Evolutionary conservation across 1,140 invertebrate species (phyloP).

Genomic region (Leptopilina boulardi): DNA sequence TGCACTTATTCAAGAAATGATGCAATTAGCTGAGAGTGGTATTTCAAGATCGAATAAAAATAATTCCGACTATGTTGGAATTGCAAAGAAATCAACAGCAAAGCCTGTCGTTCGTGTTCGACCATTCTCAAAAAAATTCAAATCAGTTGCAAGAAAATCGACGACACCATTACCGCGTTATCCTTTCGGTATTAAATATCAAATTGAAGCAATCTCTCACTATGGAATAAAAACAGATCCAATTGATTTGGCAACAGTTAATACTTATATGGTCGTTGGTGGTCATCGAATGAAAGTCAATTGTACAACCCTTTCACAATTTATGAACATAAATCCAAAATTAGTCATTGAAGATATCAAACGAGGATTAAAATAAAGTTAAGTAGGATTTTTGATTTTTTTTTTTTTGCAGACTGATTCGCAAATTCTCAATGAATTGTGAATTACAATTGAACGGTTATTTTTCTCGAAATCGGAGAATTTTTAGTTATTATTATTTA

Average conservation of each 20-base stretch:
- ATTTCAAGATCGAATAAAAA: background rate
- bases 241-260: constrained; percentile 60
- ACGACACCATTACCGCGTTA: constrained; percentile 65
- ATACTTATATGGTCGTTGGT: constrained; percentile 66
- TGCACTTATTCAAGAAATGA: constrained; percentile 40
- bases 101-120: constrained; percentile 45
- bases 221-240: constrained; percentile 59
- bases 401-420: background rate
- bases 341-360: constrained; percentile 57
- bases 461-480: no score
- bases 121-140: constrained; percentile 47
- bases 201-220: constrained; percentile 53
- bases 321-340: constrained; percentile 68
- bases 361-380: constrained; percentile 31
- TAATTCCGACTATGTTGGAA: constrained; percentile 33
- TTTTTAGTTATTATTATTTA: background rate
- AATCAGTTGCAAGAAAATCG: constrained; percentile 70
- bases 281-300: constrained; percentile 66
- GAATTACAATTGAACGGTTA: no score
- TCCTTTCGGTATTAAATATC: constrained; percentile 47
- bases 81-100: constrained; percentile 71
- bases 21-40: constrained; percentile 40
- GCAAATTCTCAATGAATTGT: background rate
- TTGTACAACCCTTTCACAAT: constrained; percentile 63
- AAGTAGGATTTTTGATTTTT: background rate